Evolutionary conservation across 2,113 vertebrate species (phyloP).

Genomic region (Bombycilla garrulus): DNA sequence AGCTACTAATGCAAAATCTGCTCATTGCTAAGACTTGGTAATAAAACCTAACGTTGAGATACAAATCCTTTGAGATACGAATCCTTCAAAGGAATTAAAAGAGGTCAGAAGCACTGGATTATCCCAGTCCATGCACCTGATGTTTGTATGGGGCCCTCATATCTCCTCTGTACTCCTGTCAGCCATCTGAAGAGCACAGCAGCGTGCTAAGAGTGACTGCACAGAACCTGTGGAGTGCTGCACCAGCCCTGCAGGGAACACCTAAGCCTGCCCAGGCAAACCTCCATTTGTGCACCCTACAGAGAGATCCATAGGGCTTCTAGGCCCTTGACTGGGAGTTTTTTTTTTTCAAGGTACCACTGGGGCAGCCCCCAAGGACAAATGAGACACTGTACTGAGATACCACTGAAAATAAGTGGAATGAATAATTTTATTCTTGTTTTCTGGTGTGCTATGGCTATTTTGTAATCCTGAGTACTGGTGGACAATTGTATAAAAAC

Average conservation of each 20-base stretch:
- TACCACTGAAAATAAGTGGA: neutral
- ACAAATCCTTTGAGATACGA: neutral
- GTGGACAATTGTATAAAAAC: neutral
- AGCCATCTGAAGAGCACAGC: neutral
- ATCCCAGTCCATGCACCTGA: neutral
- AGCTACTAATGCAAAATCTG: neutral
- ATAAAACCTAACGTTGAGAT: neutral
- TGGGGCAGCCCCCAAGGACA: neutral
- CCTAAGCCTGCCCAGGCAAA: neutral
- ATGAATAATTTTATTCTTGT: neutral
- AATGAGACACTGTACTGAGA: neutral
- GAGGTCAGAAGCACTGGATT: neutral
- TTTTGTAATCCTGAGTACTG: neutral
- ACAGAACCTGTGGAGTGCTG: neutral
- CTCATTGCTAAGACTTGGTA: neutral
- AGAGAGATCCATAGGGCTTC: neutral
- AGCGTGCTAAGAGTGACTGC: neutral
- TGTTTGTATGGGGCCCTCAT: fast-evolving
- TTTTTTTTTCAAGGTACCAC: neutral
- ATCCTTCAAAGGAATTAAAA: neutral
- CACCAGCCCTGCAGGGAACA: neutral
- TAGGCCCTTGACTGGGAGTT: neutral
- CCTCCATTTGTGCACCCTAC: neutral
- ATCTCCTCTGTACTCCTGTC: neutral
- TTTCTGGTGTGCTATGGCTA: neutral